Evolutionary conservation across 2,113 vertebrate genomes (phyloP).

Genomic region (Syngnathoides biaculeatus): DNA sequence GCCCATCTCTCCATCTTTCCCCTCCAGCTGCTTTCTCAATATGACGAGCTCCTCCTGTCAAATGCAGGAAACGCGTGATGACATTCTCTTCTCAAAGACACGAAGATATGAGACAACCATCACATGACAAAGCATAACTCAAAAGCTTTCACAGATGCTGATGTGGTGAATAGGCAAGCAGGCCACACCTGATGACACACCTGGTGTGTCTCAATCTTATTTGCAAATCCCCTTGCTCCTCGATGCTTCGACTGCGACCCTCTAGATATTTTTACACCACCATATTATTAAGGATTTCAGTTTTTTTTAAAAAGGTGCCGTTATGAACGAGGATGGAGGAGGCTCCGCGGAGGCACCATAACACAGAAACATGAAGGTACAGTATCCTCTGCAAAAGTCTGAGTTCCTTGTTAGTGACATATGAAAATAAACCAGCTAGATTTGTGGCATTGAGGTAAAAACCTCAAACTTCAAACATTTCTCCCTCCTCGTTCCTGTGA

Average conservation of each 20-base stretch:
- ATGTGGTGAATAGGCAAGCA: constrained; percentile 34
- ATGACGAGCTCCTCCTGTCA: constrained; percentile 84
- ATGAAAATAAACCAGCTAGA: too few species aligned
- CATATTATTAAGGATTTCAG: not conserved
- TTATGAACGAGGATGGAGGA: not conserved
- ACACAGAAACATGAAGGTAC: too few species aligned
- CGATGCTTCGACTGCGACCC: not conserved
- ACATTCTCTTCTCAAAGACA: constrained; percentile 8
- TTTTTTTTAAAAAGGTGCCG: not conserved
- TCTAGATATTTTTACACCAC: not conserved
- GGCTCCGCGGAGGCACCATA: not conserved
- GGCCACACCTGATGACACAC: constrained; percentile 52
- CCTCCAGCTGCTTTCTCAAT: constrained; percentile 86
- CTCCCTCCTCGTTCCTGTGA: not conserved
- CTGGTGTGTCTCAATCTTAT: not conserved
- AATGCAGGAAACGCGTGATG: constrained; percentile 39
- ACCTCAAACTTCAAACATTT: not conserved
- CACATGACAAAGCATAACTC: constrained; percentile 56
- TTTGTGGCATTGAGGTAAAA: too few species aligned
- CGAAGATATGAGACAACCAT: constrained; percentile 3
- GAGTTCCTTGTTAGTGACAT: too few species aligned
- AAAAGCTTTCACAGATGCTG: constrained; percentile 34
- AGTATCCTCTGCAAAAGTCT: too few species aligned
- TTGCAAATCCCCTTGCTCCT: not conserved
- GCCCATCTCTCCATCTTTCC: constrained; percentile 82